These are phyloP conservation scores for Meriones unguiculatus DNA, from an alignment of 2,113 vertebrate genomes.

Conservation along the genomic window DNA sequence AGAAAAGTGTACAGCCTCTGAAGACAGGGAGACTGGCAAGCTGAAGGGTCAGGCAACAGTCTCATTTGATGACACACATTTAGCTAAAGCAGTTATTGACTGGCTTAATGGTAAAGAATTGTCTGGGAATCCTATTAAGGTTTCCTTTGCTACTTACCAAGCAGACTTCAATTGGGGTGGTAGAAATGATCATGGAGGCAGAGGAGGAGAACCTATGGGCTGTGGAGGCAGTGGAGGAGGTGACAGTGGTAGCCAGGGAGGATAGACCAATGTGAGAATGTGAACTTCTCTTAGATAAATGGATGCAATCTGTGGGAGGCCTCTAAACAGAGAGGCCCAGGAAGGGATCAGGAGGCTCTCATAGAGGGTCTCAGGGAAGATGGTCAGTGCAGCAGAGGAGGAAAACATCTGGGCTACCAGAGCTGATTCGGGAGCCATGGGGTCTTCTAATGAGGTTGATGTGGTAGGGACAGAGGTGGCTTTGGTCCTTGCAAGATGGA, in stretches of 20 bases:
- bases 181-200: not conserved
- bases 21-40: conserved; percentile 93
- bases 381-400: conserved; percentile 81
- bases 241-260: conserved; percentile 60
- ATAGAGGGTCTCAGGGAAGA: conserved; percentile 84
- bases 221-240: conserved; percentile 38
- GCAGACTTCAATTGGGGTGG: not conserved
- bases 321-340: conserved; percentile 91
- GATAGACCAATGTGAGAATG: conserved; percentile 75
- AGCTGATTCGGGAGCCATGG: conserved; percentile 89
- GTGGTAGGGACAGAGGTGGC: conserved; percentile 89
- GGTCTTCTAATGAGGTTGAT: conserved; percentile 90
- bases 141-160: not conserved
- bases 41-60: conserved; percentile 94
- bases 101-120: not conserved
- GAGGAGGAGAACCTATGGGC: not conserved
- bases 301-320: conserved; percentile 75
- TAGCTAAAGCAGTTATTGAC: conserved; percentile 88
- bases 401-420: conserved; percentile 89
- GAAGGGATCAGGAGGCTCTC: conserved; percentile 89
- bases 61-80: conserved; percentile 94
- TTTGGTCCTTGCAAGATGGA: conserved; percentile 92
- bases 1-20: conserved; percentile 95
- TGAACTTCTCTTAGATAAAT: not conserved
- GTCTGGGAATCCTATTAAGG: not conserved